phyloP scores from a whole-genome alignment of 1,140 invertebrate species.

The Harpegnathos saltator region DNA sequence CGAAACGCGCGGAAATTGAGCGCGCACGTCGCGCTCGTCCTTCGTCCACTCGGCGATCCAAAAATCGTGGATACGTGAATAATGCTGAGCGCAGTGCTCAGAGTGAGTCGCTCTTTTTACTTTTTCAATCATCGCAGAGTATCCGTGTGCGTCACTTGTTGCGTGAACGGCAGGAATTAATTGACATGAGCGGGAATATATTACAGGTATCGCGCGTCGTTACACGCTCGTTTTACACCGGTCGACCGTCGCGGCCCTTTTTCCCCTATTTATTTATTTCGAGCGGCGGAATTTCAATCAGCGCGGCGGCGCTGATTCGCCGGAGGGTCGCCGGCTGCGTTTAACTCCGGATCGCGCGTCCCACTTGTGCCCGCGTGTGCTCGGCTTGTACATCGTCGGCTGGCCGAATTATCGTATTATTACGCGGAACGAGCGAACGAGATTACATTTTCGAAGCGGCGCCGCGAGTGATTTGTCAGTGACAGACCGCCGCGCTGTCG shows the following conservation, averaged over 20 bases:
- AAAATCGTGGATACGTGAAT: not conserved
- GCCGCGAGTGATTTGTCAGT: conserved; percentile 56
- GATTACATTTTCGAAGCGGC: conserved; percentile 39
- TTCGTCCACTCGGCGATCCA: not conserved
- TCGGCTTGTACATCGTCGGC: not conserved
- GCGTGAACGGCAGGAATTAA: conserved; percentile 36
- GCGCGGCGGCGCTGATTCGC: not conserved
- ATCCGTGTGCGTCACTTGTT: conserved; percentile 29
- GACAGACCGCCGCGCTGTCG: conserved; percentile 49
- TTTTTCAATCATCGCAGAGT: not conserved
- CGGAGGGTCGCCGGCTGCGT: not conserved
- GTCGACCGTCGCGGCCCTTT: not conserved
- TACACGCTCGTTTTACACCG: no score
- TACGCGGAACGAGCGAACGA: conserved; percentile 5
- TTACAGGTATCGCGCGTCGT: not conserved
- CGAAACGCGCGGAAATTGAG: not conserved
- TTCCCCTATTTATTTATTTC: not conserved
- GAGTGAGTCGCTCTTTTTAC: conserved; percentile 2
- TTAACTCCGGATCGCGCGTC: no score
- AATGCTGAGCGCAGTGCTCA: not conserved
- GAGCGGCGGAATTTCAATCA: conserved; percentile 14
- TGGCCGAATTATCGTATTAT: conserved; percentile 40
- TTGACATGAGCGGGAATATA: not conserved
- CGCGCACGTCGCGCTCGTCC: not conserved
- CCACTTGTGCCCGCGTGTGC: no score